A percentile compares a stretch with the other conserved stretches of the same genome.
These are phyloP conservation scores for Polyodon spathula DNA, from an alignment of 2,113 vertebrate genomes.

Conservation along the genomic window DNA sequence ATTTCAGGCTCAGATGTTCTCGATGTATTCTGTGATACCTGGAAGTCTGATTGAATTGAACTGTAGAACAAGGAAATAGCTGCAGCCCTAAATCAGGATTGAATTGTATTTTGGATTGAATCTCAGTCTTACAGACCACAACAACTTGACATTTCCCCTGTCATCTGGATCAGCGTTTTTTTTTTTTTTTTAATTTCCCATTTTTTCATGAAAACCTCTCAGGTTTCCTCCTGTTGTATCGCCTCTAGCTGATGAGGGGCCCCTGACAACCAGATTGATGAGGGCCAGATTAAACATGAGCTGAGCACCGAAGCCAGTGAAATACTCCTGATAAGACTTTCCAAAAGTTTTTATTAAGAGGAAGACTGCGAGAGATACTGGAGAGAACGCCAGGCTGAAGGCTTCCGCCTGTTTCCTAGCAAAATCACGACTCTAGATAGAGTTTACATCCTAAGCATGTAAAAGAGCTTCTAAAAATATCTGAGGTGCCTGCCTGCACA, in stretches of 20 bases:
- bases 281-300: conserved; percentile 27
- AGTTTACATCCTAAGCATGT: conserved; percentile 72
- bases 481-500: conserved; percentile 34
- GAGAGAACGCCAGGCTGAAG: conserved; percentile 19
- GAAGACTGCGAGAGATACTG: conserved; percentile 34
- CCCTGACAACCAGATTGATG: conserved; percentile 21
- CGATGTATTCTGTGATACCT: too few relatives aligned
- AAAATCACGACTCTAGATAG: conserved; percentile 68
- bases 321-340: conserved; percentile 53
- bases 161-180: too few relatives aligned
- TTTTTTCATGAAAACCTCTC: too few relatives aligned
- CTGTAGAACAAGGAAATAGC: too few relatives aligned
- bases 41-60: too few relatives aligned
- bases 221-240: too few relatives aligned
- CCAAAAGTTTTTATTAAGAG: conserved; percentile 27
- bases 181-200: too few relatives aligned
- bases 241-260: neutral
- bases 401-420: conserved; percentile 62
- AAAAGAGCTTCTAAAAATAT: conserved; percentile 75
- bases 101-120: too few relatives aligned
- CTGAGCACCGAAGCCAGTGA: conserved; percentile 24
- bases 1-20: too few relatives aligned
- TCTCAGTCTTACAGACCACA: too few relatives aligned
- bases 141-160: too few relatives aligned
- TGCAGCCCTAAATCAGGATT: too few relatives aligned